A percentile compares a stretch with the other conserved stretches of the same genome.
Evolutionary conservation across 1,140 invertebrate genomes (phyloP).

Genomic region (Phthorimaea operculella): DNA sequence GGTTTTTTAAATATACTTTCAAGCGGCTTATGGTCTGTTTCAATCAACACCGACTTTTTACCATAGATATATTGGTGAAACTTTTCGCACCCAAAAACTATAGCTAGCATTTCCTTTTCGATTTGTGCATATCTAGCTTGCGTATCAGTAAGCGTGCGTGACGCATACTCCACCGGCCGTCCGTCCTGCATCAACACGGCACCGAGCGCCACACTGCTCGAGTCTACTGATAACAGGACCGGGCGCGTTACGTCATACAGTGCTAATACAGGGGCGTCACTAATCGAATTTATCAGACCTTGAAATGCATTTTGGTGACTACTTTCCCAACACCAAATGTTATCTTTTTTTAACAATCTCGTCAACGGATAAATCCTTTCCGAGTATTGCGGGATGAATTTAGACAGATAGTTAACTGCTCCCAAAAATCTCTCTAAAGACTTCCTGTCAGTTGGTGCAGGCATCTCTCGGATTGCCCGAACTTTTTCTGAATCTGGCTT

Average conservation of each 20-base stretch:
- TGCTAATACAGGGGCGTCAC: slow-evolving; percentile 2
- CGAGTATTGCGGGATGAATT: slow-evolving; percentile 35
- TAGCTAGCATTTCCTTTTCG: slow-evolving; percentile 40
- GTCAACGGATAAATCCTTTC: slow-evolving; percentile 23
- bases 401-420: slow-evolving; percentile 31
- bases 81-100: slow-evolving; percentile 30
- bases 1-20: slow-evolving; percentile 48
- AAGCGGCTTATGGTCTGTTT: slow-evolving; percentile 61
- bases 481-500: slow-evolving; percentile 5
- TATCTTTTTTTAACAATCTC: slow-evolving; percentile 29
- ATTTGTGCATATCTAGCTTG: slow-evolving; percentile 37
- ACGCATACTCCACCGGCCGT: slow-evolving; percentile 31
- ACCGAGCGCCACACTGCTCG: slow-evolving; percentile 7
- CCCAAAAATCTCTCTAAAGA: slow-evolving; percentile 25
- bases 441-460: slow-evolving; percentile 4
- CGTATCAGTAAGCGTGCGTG: slow-evolving; percentile 28
- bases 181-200: slow-evolving; percentile 28
- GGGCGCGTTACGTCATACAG: slow-evolving; percentile 6
- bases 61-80: slow-evolving; percentile 21
- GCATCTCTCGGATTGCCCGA: slow-evolving; percentile 9
- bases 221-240: slow-evolving; percentile 9
- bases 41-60: slow-evolving; percentile 21
- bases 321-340: slow-evolving; percentile 25
- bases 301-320: slow-evolving; percentile 7
- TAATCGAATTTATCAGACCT: neutral